Evolutionary conservation across 35 echinoderm and acorn worm genomes (phyloP).

Genomic region (Lytechinus variegatus): DNA sequence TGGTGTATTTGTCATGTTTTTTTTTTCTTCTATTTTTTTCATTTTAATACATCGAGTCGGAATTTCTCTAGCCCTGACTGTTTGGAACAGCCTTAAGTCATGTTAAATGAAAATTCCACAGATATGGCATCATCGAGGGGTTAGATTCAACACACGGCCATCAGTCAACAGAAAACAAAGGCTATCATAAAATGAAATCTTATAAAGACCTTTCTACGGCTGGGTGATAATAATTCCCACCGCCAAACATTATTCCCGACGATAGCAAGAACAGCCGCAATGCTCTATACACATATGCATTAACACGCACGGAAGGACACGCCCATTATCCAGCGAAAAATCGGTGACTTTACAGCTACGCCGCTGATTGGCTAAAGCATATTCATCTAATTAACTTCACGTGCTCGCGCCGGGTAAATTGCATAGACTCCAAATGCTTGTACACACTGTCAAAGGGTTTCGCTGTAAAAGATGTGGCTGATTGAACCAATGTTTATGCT

Average conservation of each 20-base stretch:
- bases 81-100: not conserved
- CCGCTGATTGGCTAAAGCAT: conserved; percentile 26
- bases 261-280: not conserved
- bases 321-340: not conserved
- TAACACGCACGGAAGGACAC: not conserved
- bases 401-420: not conserved
- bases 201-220: conserved; percentile 41
- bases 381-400: conserved; percentile 48
- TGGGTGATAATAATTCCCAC: conserved; percentile 41
- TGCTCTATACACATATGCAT: not conserved
- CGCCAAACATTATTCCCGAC: conserved; percentile 43
- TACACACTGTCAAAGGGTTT: not conserved
- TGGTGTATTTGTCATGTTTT: too few species aligned
- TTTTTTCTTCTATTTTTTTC: not conserved
- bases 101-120: conserved; percentile 38
- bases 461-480: not conserved
- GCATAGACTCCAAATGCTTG: not conserved
- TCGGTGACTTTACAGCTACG: conserved; percentile 11
- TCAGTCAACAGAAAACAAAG: conserved; percentile 44
- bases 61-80: not conserved
- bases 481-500: conserved; percentile 12
- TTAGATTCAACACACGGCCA: not conserved
- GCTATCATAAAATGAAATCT: conserved; percentile 34
- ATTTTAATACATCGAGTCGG: not conserved
- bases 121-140: not conserved